Base-by-base conservation (phyloP, 2,797 vertebrate species). In the Remorina albescens region DNA sequence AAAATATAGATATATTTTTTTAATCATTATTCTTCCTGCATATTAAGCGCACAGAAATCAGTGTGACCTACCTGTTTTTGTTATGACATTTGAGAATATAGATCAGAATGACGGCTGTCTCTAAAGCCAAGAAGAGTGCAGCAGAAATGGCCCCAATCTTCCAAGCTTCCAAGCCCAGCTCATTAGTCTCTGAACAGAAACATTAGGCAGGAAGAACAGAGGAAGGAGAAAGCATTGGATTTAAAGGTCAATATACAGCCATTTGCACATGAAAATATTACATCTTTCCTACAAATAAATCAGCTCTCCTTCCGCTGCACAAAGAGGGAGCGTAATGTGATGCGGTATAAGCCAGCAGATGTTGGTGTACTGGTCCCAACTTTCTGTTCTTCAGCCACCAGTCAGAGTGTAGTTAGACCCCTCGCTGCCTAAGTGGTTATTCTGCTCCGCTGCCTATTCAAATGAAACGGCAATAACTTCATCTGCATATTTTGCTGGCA, bases 61-160 rank as follows among this genome's bases (percentile, higher is more conserved):
- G 5, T 60, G 49, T 49, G 10, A 50, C 89, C 71, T 64, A 95
- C 95, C 92, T 92, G 83, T 67, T 89, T 78, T 82, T 92, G 67
- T 88, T 89, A 21, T 65, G 87, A 85, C 90, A 89, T 81, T 94
- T 95, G 51, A 94, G 39, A 39, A 94, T 76, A 80, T 95, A 95
- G 81, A 94, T 74, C 58, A 91, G 70, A 66, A 95, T 92, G 67
- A 93, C 78, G 8, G 78, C 7, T 0, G 91, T 94, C 85, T 95
- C 93, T 82, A 95, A 74, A 62, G 93, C 72, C 57, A 95, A 81
- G 50, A 95, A 85, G 61, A 86, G 89, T 28, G 92, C 90, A 69
- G 90, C 85, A 36, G 83, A 88, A 82, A 93, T 91, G 39, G 88
- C 91, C 16, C 93, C 92, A 28, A 92, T 94, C 87, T 94, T 94